These are phyloP conservation scores for Standfussiana lucernea DNA, from an alignment of 2,888 invertebrate genomes.

Conservation along the genomic window DNA sequence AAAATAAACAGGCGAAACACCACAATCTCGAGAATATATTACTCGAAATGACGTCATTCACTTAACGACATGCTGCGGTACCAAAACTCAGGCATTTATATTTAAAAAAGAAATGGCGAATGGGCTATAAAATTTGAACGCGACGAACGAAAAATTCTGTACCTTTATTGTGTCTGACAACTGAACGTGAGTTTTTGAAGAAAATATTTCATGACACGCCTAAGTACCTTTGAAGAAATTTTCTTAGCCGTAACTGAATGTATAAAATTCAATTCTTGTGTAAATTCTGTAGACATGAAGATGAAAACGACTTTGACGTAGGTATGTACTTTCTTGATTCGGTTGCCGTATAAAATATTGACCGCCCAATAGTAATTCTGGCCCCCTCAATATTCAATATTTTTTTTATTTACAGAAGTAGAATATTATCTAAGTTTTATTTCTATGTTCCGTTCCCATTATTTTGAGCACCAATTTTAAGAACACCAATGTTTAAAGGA, in stretches of 20 bases:
- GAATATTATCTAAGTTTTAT: not conserved
- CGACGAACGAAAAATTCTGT: conserved; percentile 30
- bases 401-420: conserved; percentile 1
- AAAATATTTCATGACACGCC: conserved; percentile 42
- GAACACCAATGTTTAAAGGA: too few relatives aligned
- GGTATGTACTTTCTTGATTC: conserved; percentile 17
- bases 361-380: not conserved
- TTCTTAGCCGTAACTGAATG: conserved; percentile 29
- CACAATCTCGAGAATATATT: conserved; percentile 39
- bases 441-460: too few relatives aligned
- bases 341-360: conserved; percentile 9
- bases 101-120: conserved; percentile 46
- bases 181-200: conserved; percentile 29
- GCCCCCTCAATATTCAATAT: too few relatives aligned
- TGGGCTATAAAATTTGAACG: conserved; percentile 43
- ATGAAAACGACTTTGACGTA: conserved; percentile 25
- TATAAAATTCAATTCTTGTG: conserved; percentile 39
- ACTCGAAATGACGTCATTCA: conserved; percentile 44
- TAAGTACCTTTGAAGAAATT: conserved; percentile 19
- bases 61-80: conserved; percentile 38
- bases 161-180: conserved; percentile 55
- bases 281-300: conserved; percentile 22
- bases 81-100: conserved; percentile 44
- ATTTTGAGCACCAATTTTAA: too few relatives aligned
- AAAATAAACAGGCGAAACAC: conserved; percentile 16